Conservation (phyloP, 2,113 vertebrate species). For the Paraplagusia blochii region DNA sequence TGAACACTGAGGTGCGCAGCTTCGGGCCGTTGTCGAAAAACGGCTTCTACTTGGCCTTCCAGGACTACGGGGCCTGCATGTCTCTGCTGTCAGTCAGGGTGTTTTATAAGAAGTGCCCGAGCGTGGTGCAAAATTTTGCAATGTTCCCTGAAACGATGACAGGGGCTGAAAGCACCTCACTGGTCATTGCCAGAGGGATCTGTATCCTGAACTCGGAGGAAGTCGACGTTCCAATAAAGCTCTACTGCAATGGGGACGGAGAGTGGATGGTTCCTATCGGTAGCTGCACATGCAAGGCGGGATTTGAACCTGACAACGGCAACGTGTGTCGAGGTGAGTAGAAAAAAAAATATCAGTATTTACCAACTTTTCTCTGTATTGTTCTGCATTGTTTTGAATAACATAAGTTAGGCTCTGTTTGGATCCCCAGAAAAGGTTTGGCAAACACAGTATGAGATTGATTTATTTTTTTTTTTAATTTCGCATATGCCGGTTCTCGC, state of each 20-base stretch:
- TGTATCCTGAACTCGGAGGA: conserved; percentile 96
- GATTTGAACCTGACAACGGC: conserved; percentile 93
- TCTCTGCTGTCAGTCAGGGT: conserved; percentile 95
- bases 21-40: conserved; percentile 93
- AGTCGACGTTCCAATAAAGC: conserved; percentile 95
- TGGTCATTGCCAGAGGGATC: conserved; percentile 92
- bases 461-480: too few relatives aligned
- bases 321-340: conserved; percentile 89
- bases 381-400: too few relatives aligned
- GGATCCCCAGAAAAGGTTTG: too few relatives aligned
- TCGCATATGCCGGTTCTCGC: too few relatives aligned
- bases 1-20: conserved; percentile 96
- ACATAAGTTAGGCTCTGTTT: too few relatives aligned
- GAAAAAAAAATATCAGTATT: not conserved
- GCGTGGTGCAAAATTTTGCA: conserved; percentile 96
- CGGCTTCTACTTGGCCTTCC: conserved; percentile 97
- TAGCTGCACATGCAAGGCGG: conserved; percentile 95
- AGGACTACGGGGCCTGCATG: conserved; percentile 99
- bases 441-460: too few relatives aligned
- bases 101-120: conserved; percentile 98
- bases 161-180: conserved; percentile 94
- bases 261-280: conserved; percentile 99
- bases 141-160: conserved; percentile 98
- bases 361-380: too few relatives aligned
- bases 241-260: conserved; percentile 97